A percentile compares a stretch with the other conserved stretches of the same genome.
phyloP scores from a whole-genome alignment of 53 echinoderm and acorn worm species.

The Holothuria scabra region DNA sequence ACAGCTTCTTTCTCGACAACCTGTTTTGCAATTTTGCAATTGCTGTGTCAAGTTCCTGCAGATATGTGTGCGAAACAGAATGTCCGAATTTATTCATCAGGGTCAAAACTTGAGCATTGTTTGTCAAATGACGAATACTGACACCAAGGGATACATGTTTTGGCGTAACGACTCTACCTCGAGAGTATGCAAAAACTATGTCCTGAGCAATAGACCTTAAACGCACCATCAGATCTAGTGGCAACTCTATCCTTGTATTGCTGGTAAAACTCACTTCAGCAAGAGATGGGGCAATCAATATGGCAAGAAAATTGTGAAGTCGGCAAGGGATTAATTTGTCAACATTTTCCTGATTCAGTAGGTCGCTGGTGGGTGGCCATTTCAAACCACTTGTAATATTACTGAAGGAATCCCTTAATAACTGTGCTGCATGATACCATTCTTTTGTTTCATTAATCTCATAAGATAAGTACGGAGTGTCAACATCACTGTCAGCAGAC shows the following conservation, averaged over 20 bases:
- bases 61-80: background rate
- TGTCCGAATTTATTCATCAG: conserved; percentile 22
- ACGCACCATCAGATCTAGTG: conserved; percentile 4
- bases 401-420: background rate
- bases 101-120: background rate
- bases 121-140: conserved; percentile 23
- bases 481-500: conserved; percentile 23
- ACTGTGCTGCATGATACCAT: conserved; percentile 8
- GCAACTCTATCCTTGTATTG: conserved; percentile 4
- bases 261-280: background rate
- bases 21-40: background rate
- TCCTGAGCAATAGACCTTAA: background rate
- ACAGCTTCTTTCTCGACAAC: background rate
- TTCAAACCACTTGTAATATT: background rate
- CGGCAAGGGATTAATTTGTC: background rate
- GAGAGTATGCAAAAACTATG: background rate
- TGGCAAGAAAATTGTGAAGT: conserved; percentile 10
- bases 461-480: background rate
- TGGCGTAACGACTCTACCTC: conserved; percentile 9
- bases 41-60: conserved; percentile 26
- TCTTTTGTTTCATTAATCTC: background rate
- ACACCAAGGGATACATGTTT: conserved; percentile 31
- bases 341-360: background rate
- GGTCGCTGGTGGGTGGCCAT: conserved; percentile 2
- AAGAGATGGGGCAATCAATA: background rate